These are phyloP conservation scores for Climacteris rufus DNA, from an alignment of 2,113 vertebrate genomes.

Conservation along the genomic window DNA sequence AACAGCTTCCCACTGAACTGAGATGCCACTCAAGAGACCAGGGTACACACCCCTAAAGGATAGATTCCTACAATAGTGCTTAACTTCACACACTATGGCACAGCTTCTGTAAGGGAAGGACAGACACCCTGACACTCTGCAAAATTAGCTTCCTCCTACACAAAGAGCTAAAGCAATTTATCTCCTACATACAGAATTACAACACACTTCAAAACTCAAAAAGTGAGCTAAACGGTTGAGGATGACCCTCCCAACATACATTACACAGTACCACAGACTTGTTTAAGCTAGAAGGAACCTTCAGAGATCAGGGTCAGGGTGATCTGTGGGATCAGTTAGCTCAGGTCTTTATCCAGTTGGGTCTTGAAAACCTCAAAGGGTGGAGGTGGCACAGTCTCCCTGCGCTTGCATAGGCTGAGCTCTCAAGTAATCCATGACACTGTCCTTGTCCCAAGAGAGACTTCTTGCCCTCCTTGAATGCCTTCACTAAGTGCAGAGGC, in stretches of 20 bases:
- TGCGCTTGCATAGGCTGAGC: background rate
- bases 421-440: background rate
- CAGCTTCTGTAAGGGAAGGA: background rate
- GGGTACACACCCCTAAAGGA: background rate
- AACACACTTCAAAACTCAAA: background rate
- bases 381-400: background rate
- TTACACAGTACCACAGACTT: background rate
- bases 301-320: background rate
- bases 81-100: background rate
- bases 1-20: background rate
- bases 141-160: background rate
- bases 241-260: background rate
- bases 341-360: background rate
- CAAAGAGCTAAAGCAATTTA: background rate
- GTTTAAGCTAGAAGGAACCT: background rate
- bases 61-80: accelerated
- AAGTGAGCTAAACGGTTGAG: background rate
- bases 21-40: background rate
- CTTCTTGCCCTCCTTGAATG: background rate
- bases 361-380: background rate
- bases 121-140: background rate
- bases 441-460: background rate
- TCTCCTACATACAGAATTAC: background rate
- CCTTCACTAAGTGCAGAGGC: background rate
- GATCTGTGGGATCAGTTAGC: accelerated